These are phyloP conservation scores for Machimus rusticus DNA, from an alignment of 2,888 invertebrate genomes.

Conservation along the genomic window DNA sequence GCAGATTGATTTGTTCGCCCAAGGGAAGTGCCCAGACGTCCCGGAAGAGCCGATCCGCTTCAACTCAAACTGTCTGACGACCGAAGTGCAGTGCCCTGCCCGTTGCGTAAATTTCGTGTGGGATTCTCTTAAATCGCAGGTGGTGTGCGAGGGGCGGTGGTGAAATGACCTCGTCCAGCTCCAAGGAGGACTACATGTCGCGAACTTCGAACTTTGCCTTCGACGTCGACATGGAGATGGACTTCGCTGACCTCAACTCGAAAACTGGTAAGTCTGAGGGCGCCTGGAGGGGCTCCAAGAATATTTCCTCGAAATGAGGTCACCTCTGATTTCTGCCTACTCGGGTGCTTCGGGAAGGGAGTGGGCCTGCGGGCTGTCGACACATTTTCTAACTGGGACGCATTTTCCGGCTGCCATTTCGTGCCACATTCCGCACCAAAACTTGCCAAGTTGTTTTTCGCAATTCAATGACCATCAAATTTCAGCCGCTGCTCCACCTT, in stretches of 20 bases:
- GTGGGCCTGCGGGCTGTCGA: neutral
- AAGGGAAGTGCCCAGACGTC: neutral
- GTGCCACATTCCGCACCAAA: neutral
- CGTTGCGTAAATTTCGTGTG: neutral
- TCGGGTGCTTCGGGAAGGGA: neutral
- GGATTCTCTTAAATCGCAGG: neutral
- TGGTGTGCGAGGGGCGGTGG: neutral
- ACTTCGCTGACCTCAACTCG: constrained; percentile 48
- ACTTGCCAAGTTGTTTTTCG: neutral
- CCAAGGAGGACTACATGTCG: constrained; percentile 47
- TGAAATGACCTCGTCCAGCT: neutral
- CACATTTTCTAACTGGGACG: neutral
- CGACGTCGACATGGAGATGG: constrained; percentile 62
- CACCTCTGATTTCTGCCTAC: neutral
- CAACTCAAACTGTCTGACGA: neutral
- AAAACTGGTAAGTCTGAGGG: neutral
- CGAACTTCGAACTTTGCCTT: constrained; percentile 59
- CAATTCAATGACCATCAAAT: neutral
- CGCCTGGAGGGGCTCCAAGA: neutral
- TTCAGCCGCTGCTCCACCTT: neutral
- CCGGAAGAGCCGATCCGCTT: neutral
- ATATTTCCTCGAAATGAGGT: neutral
- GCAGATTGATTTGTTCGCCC: neutral
- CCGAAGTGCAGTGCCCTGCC: neutral
- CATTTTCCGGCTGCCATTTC: neutral